A percentile compares a stretch with the other conserved stretches of the same genome.
These are phyloP conservation scores for Epirrita christyi DNA, from an alignment of 2,888 invertebrate species.

Conservation along the genomic window DNA sequence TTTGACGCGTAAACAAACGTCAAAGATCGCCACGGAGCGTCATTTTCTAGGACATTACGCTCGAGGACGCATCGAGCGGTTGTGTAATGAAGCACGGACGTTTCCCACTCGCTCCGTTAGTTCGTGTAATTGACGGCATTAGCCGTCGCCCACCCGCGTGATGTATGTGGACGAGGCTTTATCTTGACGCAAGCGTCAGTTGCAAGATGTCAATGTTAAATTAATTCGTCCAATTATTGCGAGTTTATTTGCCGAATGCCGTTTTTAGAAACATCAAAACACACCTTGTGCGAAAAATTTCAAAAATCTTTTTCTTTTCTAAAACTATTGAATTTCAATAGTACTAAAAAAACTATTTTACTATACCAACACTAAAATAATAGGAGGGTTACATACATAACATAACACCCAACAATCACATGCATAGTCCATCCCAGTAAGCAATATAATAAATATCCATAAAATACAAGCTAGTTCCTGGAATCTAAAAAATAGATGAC, in stretches of 20 bases:
- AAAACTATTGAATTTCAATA: too few relatives aligned
- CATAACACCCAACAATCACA: too few relatives aligned
- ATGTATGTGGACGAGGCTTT: slow-evolving; percentile 31
- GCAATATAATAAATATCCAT: too few relatives aligned
- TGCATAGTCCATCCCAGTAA: too few relatives aligned
- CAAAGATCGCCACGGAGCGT: slow-evolving; percentile 45
- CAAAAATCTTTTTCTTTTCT: too few relatives aligned
- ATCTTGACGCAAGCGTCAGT: slow-evolving; percentile 9
- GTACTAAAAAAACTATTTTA: too few relatives aligned
- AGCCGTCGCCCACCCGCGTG: slow-evolving; percentile 25
- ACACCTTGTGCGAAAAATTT: not conserved
- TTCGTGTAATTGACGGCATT: slow-evolving; percentile 51
- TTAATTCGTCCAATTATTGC: too few relatives aligned
- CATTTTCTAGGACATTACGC: slow-evolving; percentile 60
- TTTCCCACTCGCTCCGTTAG: slow-evolving; percentile 52
- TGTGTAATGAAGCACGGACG: slow-evolving; percentile 54
- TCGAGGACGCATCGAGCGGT: slow-evolving; percentile 47
- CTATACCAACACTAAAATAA: too few relatives aligned
- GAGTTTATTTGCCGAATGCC: not conserved
- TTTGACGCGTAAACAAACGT: slow-evolving; percentile 37
- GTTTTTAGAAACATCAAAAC: not conserved
- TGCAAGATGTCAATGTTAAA: not conserved
- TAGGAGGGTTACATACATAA: too few relatives aligned
- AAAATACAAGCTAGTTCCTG: too few relatives aligned
- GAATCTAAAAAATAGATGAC: too few relatives aligned